Conservation (phyloP, 2,797 vertebrate species). For the Ficedula albicollis region DNA sequence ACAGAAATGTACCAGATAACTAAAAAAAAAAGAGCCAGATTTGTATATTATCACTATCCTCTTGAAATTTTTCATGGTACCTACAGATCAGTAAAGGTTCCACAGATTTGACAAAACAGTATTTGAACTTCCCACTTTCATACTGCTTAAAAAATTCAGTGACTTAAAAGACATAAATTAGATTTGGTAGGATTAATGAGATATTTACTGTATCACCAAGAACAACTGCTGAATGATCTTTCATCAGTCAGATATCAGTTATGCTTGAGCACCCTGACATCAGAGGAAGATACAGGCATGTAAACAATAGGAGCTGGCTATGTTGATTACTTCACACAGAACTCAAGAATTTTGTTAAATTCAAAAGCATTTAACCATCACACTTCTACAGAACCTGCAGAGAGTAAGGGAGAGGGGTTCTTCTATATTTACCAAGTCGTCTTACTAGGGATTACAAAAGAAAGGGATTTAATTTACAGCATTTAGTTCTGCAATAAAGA, state of each 20-base stretch:
- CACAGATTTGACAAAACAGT: conserved; percentile 18
- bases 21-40: conserved; percentile 13
- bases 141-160: conserved; percentile 45
- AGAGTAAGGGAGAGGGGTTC: conserved; percentile 34
- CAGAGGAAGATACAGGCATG: conserved; percentile 30
- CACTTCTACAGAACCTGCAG: conserved; percentile 58
- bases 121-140: conserved; percentile 44
- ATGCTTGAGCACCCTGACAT: conserved; percentile 20
- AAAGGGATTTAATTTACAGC: conserved; percentile 61
- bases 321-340: conserved; percentile 41
- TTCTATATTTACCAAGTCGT: conserved; percentile 29
- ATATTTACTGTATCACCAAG: background rate
- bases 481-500: conserved; percentile 58
- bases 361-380: conserved; percentile 39
- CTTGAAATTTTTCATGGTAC: conserved; percentile 57
- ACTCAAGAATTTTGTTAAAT: conserved; percentile 18
- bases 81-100: conserved; percentile 48
- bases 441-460: conserved; percentile 54
- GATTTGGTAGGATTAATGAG: conserved; percentile 54
- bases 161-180: conserved; percentile 38
- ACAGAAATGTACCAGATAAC: conserved; percentile 62
- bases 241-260: background rate
- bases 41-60: conserved; percentile 7
- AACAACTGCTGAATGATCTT: background rate
- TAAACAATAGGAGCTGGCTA: conserved; percentile 65